Evolutionary conservation across 2,888 invertebrate genomes (phyloP).

Genomic region (Sthenelais limicola): DNA sequence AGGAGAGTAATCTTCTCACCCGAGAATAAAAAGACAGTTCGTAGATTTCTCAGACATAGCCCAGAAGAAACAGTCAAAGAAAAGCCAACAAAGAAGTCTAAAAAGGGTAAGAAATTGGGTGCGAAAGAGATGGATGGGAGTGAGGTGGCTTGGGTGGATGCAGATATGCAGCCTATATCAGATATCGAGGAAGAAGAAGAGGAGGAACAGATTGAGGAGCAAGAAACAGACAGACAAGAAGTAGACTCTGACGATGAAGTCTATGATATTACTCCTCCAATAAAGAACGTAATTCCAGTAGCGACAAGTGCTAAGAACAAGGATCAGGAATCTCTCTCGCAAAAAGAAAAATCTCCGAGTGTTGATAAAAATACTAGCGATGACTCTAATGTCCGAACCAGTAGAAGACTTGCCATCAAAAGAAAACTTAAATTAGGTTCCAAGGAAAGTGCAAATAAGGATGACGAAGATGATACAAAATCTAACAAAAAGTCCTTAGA

Average conservation of each 20-base stretch:
- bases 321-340: too few relatives aligned
- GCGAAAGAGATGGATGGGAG: background rate
- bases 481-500: too few relatives aligned
- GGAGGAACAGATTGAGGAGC: background rate
- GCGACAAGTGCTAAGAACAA: too few relatives aligned
- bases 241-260: too few relatives aligned
- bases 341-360: background rate
- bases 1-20: conserved; percentile 22
- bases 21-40: background rate
- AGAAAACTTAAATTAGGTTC: too few relatives aligned
- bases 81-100: too few relatives aligned
- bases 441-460: too few relatives aligned
- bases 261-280: too few relatives aligned
- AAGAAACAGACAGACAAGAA: background rate
- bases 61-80: background rate
- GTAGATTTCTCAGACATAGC: background rate
- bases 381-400: background rate
- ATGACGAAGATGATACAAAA: too few relatives aligned
- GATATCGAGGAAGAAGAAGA: conserved; percentile 5
- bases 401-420: conserved; percentile 14
- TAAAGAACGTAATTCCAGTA: too few relatives aligned
- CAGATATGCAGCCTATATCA: background rate
- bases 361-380: background rate
- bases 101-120: background rate
- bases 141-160: conserved; percentile 26